Evolutionary conservation across 2,113 vertebrate genomes (phyloP), one percentile per base, ranked within the genome.

Genomic region (Brachyhypopomus occidentalis): DNA sequence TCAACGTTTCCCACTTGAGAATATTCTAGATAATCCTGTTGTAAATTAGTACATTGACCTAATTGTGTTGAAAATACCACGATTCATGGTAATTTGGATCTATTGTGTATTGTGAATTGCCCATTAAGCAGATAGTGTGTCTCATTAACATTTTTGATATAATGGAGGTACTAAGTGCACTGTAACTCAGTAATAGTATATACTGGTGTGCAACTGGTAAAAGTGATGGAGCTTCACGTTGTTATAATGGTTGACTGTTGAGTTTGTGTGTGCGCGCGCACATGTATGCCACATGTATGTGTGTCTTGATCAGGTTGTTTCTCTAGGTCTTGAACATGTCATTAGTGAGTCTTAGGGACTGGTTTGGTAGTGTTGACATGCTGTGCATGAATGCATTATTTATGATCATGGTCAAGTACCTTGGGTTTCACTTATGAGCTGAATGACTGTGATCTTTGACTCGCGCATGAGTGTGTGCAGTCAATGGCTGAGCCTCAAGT

Each of bases 21-120:
- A 79, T 86, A 79, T 73, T 83, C 77, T 22, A 52, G 77, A 86
- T 84, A 86, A 82, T 86, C 83, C 85, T 75, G 70, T 62, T 77
- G 83, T 75, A 82, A 84, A 84, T 84, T 77, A 79, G 77, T 80
- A 70, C 63, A 67, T 62, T 82, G 45, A 69, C 75, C 62, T 86
- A 84, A 79, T 82, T 67, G 77, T 79, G 79, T 84, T 75, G 76
- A 81, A 67, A 81, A 84, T 86, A 79, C 69, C 66, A 76, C 36
- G 76, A 84, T 84, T 84, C 75, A 77, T 84, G 66, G 48, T 82
- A 73, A 86, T 84, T 82, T 82, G 73, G 76, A 79, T 77, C 60
- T 63, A 73, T 84, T 67, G 59, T 72, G 72, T 52, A 52, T 77
- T 75, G 25, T 80, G 80, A 84, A 86, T 79, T 75, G 77, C 25